These are phyloP conservation scores for Cepaea nemoralis DNA, from an alignment of 1,140 invertebrate species.

Conservation along the genomic window DNA sequence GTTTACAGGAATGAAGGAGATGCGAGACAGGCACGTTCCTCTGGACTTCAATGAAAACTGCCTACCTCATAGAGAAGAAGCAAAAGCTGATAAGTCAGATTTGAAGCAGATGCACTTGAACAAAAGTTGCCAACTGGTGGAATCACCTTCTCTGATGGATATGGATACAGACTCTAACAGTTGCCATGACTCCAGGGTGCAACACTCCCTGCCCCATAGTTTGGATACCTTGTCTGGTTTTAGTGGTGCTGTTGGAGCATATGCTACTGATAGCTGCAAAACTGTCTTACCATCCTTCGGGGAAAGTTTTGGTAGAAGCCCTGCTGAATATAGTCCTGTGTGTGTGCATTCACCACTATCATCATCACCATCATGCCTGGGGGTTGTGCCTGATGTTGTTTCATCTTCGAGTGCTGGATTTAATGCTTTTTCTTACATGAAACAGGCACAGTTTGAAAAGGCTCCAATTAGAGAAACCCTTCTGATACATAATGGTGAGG, in stretches of 20 bases:
- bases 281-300: neutral
- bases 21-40: neutral
- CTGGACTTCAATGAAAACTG: neutral
- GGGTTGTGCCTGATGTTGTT: neutral
- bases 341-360: neutral
- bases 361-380: neutral
- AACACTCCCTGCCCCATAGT: neutral
- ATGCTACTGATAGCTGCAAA: neutral
- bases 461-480: neutral
- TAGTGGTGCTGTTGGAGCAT: neutral
- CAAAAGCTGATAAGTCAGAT: neutral
- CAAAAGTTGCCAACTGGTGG: neutral
- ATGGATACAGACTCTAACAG: neutral
- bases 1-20: neutral
- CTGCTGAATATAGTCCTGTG: neutral
- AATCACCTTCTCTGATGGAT: neutral
- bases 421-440: neutral
- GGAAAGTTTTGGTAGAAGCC: neutral
- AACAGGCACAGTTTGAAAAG: neutral
- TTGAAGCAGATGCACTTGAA: neutral
- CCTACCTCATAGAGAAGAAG: neutral
- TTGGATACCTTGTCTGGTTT: neutral
- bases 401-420: neutral
- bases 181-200: neutral
- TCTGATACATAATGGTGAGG: neutral